A percentile compares a stretch with the other conserved stretches of the same genome.
Conservation (phyloP, 1,140 invertebrate genomes). For the Dryas iulia region DNA sequence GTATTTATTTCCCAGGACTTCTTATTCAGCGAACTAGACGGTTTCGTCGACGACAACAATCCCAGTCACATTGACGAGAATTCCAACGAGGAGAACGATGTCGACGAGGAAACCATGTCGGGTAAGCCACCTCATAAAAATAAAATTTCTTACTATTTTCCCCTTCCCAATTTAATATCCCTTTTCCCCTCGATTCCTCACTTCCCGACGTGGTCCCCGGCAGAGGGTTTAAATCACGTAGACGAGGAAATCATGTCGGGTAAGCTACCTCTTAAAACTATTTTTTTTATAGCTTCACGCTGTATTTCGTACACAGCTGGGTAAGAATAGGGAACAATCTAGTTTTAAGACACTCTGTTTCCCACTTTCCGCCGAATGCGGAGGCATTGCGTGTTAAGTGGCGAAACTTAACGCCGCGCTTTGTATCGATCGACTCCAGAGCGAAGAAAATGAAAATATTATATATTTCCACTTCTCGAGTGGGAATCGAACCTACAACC, state of each 20-base stretch:
- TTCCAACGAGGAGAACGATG: slow-evolving; percentile 90
- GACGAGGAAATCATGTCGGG: no score
- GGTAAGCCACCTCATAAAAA: slow-evolving; percentile 75
- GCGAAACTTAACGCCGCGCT: no score
- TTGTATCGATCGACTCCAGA: no score
- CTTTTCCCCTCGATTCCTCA: slow-evolving; percentile 18
- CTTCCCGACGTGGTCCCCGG: slow-evolving; percentile 26
- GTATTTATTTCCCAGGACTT: slow-evolving; percentile 80
- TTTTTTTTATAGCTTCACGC: not conserved
- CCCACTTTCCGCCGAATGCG: no score
- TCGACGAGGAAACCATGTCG: slow-evolving; percentile 92
- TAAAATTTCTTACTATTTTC: not conserved
- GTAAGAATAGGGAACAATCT: no score
- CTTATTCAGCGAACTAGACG: slow-evolving; percentile 84
- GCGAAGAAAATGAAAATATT: no score
- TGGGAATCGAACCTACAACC: no score
- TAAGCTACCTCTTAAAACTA: no score
- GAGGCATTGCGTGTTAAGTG: no score
- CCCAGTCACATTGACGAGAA: slow-evolving; percentile 74
- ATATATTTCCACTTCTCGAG: no score
- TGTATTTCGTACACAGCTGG: not conserved
- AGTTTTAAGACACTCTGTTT: no score
- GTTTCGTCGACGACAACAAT: slow-evolving; percentile 82
- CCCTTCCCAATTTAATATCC: not conserved
- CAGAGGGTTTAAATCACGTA: no score